A percentile compares a stretch with the other conserved stretches of the same genome.
phyloP scores from a whole-genome alignment of 2,888 invertebrate species.

The Eupelmus urozonus region DNA sequence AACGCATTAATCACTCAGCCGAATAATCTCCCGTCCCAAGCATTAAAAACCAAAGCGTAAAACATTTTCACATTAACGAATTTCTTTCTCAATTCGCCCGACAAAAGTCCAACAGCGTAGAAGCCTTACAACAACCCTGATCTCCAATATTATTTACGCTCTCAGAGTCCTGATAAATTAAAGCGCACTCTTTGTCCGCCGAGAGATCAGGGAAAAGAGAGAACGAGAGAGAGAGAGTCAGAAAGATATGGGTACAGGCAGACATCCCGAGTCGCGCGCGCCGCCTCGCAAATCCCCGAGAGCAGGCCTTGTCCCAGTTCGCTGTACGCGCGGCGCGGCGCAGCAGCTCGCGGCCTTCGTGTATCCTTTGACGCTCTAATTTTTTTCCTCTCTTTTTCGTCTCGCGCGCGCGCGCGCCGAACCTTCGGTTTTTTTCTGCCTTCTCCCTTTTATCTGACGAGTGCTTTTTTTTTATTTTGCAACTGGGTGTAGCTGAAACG shows the following conservation, averaged over 20 bases:
- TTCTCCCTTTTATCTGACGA: neutral
- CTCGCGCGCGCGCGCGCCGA: neutral
- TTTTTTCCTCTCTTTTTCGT: constrained; percentile 11
- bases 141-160: too few relatives aligned
- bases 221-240: neutral
- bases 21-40: too few relatives aligned
- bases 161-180: too few relatives aligned
- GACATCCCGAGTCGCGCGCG: too few relatives aligned
- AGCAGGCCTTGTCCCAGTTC: constrained; percentile 47
- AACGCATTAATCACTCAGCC: too few relatives aligned
- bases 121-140: too few relatives aligned
- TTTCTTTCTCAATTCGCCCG: too few relatives aligned
- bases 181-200: constrained; percentile 3
- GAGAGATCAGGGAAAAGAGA: neutral
- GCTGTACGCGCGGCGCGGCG: neutral
- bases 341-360: constrained; percentile 31
- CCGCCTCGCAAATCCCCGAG: constrained; percentile 7
- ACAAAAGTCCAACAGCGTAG: too few relatives aligned
- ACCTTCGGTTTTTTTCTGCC: neutral
- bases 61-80: too few relatives aligned
- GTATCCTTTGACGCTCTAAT: constrained; percentile 35
- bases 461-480: constrained; percentile 3
- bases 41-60: too few relatives aligned
- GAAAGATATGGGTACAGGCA: neutral
- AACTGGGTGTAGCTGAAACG: too few relatives aligned